Conservation (phyloP, 2,113 vertebrate species). For the Falco punctatus region DNA sequence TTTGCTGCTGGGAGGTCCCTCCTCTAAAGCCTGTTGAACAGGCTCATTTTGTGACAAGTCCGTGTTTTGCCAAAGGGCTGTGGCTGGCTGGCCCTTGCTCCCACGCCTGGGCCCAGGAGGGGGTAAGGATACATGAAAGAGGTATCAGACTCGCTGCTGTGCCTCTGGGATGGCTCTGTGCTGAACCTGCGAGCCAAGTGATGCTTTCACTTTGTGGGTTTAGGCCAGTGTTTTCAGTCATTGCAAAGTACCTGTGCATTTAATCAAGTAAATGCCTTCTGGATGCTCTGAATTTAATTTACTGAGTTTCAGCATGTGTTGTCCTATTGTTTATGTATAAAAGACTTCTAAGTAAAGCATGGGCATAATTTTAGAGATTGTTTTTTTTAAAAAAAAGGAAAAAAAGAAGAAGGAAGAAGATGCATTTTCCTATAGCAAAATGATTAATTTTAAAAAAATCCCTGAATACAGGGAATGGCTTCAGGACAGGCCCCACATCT, state of each 20-base stretch:
- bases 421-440: not conserved
- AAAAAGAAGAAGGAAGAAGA: fast-evolving
- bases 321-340: not conserved
- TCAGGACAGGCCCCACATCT: not conserved
- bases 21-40: not conserved
- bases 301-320: not conserved
- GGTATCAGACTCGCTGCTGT: not conserved
- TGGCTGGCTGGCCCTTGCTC: not conserved
- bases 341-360: not conserved
- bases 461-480: not conserved
- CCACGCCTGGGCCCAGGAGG: not conserved
- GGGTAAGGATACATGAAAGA: not conserved
- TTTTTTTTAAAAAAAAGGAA: not conserved
- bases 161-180: not conserved
- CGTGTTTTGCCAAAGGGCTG: not conserved
- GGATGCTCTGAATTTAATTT: not conserved
- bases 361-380: not conserved
- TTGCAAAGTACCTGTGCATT: not conserved
- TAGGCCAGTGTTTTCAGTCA: not conserved
- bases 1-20: not conserved
- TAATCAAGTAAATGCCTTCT: slow-evolving; percentile 15
- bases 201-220: not conserved
- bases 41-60: not conserved
- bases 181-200: not conserved
- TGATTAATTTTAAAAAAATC: not conserved